A percentile compares a stretch with the other conserved stretches of the same genome.
phyloP scores from a whole-genome alignment of 2,797 vertebrate species.

The Hippoglossus hippoglossus region DNA sequence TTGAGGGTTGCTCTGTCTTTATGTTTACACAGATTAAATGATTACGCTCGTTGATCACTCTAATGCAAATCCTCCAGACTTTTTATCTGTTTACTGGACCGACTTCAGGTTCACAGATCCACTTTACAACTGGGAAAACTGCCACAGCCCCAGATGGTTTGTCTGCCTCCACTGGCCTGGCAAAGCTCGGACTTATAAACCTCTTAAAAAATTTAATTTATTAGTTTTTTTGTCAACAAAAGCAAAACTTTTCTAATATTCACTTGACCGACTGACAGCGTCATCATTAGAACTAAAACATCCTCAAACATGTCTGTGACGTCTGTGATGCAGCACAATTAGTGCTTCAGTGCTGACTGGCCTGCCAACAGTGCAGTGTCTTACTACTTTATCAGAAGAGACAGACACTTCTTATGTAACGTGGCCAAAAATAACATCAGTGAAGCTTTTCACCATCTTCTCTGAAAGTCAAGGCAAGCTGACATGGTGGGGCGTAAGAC shows the following conservation, averaged over 20 bases:
- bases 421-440: slow-evolving; percentile 52
- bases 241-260: slow-evolving; percentile 19
- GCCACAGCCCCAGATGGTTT: slow-evolving; percentile 49
- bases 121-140: slow-evolving; percentile 36
- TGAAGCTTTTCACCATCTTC: slow-evolving; percentile 41
- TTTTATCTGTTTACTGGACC: slow-evolving; percentile 29
- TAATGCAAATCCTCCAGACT: slow-evolving; percentile 16
- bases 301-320: slow-evolving; percentile 14
- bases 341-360: slow-evolving; percentile 28
- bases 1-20: not conserved
- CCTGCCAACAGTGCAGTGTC: slow-evolving; percentile 46
- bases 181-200: slow-evolving; percentile 25
- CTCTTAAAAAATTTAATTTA: slow-evolving; percentile 21
- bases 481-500: slow-evolving; percentile 25
- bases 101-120: slow-evolving; percentile 6
- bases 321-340: slow-evolving; percentile 28
- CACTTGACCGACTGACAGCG: slow-evolving; percentile 3
- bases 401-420: slow-evolving; percentile 65
- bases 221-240: not conserved
- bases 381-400: slow-evolving; percentile 41
- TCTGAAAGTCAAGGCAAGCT: slow-evolving; percentile 48
- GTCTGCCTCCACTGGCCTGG: slow-evolving; percentile 30
- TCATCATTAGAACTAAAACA: slow-evolving; percentile 16
- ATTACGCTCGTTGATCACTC: too few relatives aligned
- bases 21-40: not conserved